These are phyloP conservation scores for Chrysolina oricalcia DNA, from an alignment of 2,888 invertebrate species.

Conservation along the genomic window DNA sequence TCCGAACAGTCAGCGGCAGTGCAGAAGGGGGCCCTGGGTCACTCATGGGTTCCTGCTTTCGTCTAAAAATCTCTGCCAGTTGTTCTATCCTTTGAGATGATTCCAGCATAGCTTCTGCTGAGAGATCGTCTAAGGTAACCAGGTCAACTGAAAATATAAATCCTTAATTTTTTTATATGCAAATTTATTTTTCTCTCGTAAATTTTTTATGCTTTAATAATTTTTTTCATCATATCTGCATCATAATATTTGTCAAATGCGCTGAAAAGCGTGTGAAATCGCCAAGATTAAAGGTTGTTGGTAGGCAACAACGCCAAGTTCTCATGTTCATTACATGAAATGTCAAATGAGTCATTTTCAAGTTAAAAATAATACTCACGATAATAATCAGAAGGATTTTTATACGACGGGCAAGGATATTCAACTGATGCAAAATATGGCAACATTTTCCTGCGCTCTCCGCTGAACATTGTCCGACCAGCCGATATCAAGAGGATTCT, in stretches of 20 bases:
- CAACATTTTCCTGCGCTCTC: slow-evolving; percentile 90
- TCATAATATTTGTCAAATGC: too few species aligned
- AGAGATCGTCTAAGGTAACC: slow-evolving; percentile 93
- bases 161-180: too few species aligned
- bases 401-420: slow-evolving; percentile 96
- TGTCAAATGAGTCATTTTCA: too few species aligned
- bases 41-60: slow-evolving; percentile 77
- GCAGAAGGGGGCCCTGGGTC: slow-evolving; percentile 88
- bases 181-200: too few species aligned
- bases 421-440: slow-evolving; percentile 91
- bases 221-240: too few species aligned
- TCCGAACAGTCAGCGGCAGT: slow-evolving; percentile 78
- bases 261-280: too few species aligned
- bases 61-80: slow-evolving; percentile 86
- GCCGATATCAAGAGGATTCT: slow-evolving; percentile 90
- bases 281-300: too few species aligned
- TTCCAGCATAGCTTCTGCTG: slow-evolving; percentile 95
- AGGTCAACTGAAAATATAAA: slow-evolving; percentile 83
- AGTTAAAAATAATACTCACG: slow-evolving; percentile 77
- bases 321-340: too few species aligned
- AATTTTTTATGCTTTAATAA: too few species aligned
- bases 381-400: slow-evolving; percentile 97
- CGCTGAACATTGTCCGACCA: slow-evolving; percentile 93
- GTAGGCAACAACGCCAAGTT: too few species aligned
- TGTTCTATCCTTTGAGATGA: slow-evolving; percentile 95